phyloP scores from a whole-genome alignment of 2,888 invertebrate genomes.

The Apotomis betuletana region DNA sequence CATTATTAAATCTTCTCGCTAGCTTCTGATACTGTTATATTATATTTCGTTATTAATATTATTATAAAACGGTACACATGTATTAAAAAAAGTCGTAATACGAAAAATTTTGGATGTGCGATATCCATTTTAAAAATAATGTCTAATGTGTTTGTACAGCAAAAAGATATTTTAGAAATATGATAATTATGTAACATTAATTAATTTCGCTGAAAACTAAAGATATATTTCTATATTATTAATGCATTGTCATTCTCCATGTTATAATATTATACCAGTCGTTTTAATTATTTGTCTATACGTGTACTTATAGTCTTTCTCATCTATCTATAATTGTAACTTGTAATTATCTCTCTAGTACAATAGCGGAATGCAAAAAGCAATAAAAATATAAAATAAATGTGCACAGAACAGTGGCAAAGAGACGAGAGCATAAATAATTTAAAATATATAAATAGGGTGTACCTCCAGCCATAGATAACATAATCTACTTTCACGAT shows the following conservation, averaged over 20 bases:
- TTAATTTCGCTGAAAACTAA: conserved; percentile 40
- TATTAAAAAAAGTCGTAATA: conserved; percentile 34
- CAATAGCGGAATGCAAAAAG: conserved; percentile 53
- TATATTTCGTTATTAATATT: conserved; percentile 39
- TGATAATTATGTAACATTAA: conserved; percentile 37
- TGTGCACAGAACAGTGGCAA: conserved; percentile 38
- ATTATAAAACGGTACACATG: conserved; percentile 31
- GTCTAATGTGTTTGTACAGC: conserved; percentile 41
- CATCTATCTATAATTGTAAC: conserved; percentile 47
- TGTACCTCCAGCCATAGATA: conserved; percentile 1
- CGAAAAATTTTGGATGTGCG: conserved; percentile 28
- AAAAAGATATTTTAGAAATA: conserved; percentile 40
- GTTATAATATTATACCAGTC: conserved; percentile 26
- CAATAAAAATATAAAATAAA: conserved; percentile 40
- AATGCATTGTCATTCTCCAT: conserved; percentile 31
- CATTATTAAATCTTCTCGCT: conserved; percentile 31
- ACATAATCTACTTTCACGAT: neutral
- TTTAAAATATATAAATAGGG: conserved; percentile 45
- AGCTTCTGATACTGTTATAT: conserved; percentile 37
- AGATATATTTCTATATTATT: conserved; percentile 39
- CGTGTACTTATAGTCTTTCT: conserved; percentile 49
- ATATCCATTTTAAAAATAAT: conserved; percentile 29
- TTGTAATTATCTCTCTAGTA: conserved; percentile 51
- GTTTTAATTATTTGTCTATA: conserved; percentile 47
- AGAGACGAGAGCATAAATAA: conserved; percentile 35